Percentiles rank a stretch among this genome's conserved stretches.
Evolutionary conservation across 2,113 vertebrate species (phyloP).

Genomic region (Acrocephalus kingi): DNA sequence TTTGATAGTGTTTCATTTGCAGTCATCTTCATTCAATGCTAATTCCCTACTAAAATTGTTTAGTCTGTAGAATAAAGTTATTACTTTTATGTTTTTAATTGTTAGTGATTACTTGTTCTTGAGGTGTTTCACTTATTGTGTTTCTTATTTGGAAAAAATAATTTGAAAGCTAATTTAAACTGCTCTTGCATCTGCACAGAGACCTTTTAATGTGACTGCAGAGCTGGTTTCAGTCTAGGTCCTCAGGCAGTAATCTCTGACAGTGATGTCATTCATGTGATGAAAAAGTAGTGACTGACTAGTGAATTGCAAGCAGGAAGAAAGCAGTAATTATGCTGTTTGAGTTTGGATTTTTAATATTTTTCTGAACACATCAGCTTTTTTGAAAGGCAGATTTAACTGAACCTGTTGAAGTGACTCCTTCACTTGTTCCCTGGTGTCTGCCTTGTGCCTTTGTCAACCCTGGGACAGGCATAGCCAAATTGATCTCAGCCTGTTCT

Average conservation of each 20-base stretch:
- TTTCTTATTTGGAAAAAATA: conserved; percentile 27
- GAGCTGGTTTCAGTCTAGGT: neutral
- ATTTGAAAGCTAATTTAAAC: neutral
- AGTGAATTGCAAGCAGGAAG: neutral
- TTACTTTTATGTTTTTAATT: conserved; percentile 7
- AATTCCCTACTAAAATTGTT: conserved; percentile 7
- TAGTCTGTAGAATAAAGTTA: conserved; percentile 7
- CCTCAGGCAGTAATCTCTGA: neutral
- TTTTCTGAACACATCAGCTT: neutral
- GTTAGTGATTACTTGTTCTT: neutral
- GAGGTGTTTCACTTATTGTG: neutral
- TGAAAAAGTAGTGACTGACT: neutral
- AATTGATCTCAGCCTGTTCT: neutral
- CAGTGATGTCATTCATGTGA: conserved; percentile 9
- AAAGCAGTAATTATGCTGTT: neutral
- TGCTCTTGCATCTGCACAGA: neutral
- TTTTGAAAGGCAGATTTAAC: neutral
- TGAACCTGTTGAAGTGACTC: neutral
- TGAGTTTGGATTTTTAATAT: neutral
- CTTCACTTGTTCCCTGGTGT: neutral
- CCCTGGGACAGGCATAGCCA: neutral
- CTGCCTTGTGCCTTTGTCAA: accelerated
- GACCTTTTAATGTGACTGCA: neutral
- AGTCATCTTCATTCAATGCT: neutral
- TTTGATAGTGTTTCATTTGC: neutral